These are phyloP conservation scores for Macrophya alboannulata DNA, from an alignment of 2,888 invertebrate genomes.

Conservation along the genomic window DNA sequence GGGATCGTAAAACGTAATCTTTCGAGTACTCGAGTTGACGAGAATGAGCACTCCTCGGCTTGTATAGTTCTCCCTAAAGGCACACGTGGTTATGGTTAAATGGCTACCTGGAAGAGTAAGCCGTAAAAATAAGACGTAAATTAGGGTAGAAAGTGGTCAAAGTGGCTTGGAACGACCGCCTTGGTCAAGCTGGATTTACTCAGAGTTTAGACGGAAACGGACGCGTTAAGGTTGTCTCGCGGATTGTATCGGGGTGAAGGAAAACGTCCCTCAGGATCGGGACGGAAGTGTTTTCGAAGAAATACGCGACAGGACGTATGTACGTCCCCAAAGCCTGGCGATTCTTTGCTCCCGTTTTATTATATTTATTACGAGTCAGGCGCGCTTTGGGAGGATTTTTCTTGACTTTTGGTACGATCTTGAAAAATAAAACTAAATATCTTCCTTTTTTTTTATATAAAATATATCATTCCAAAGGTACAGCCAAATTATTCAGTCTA, in stretches of 20 bases:
- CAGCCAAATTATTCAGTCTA: neutral
- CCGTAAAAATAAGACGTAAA: conserved; percentile 55
- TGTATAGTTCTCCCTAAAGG: neutral
- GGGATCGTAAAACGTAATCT: conserved; percentile 55
- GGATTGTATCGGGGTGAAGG: conserved; percentile 29
- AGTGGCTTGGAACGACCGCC: conserved; percentile 39
- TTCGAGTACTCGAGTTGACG: conserved; percentile 35
- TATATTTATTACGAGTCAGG: conserved; percentile 6
- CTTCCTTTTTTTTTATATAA: neutral
- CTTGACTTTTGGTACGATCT: neutral
- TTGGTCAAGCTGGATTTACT: conserved; percentile 32
- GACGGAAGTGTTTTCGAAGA: conserved; percentile 18
- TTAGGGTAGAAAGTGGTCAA: conserved; percentile 55
- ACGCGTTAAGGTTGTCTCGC: conserved; percentile 45
- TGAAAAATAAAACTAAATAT: neutral
- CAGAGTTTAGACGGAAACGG: conserved; percentile 29
- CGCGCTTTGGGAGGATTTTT: neutral
- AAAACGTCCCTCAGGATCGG: conserved; percentile 43
- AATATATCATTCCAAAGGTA: neutral
- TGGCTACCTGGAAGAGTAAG: conserved; percentile 46
- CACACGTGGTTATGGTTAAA: conserved; percentile 34
- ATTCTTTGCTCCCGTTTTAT: conserved; percentile 16
- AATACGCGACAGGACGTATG: conserved; percentile 22
- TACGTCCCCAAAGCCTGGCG: neutral
- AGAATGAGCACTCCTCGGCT: conserved; percentile 26